Evolutionary conservation across 30 jellyfish, hydroid and myxozoan species (phyloP).

Genomic region (Aurelia sp.): DNA sequence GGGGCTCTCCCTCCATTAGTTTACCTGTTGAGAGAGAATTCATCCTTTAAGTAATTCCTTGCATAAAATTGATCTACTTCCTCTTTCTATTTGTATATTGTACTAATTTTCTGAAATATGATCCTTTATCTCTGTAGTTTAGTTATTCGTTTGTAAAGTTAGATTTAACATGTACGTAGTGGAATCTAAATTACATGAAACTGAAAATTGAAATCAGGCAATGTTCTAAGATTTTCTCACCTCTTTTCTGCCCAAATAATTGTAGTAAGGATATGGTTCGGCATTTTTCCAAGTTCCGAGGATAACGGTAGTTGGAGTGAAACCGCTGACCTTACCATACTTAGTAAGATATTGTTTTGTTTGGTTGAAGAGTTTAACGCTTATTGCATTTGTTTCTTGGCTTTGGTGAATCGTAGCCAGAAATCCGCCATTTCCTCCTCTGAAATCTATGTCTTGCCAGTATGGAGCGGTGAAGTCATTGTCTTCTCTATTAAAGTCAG

Average conservation of each 20-base stretch:
- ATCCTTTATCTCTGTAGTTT: too few species aligned
- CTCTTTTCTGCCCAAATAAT: constrained; percentile 4
- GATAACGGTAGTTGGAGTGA: constrained; percentile 31
- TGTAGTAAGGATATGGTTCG: constrained; percentile 45
- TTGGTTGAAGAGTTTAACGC: constrained; percentile 42
- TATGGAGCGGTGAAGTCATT: constrained; percentile 11
- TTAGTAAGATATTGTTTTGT: constrained; percentile 14
- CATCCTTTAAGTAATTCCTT: too few species aligned
- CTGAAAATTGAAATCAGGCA: too few species aligned
- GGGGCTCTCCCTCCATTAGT: too few species aligned
- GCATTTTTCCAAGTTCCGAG: constrained; percentile 60
- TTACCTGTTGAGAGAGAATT: too few species aligned
- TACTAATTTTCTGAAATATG: too few species aligned
- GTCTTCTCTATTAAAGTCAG: neutral
- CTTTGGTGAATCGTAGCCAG: constrained; percentile 10
- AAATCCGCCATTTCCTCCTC: constrained; percentile 52
- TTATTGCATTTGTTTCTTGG: constrained; percentile 13
- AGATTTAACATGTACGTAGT: too few species aligned
- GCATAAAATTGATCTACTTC: too few species aligned
- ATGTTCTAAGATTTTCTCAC: neutral
- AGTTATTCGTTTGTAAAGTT: too few species aligned
- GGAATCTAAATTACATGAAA: too few species aligned
- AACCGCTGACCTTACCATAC: constrained; percentile 33
- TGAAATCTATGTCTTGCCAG: constrained; percentile 48
- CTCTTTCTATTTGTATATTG: too few species aligned